phyloP scores from a whole-genome alignment of 2,888 invertebrate genomes.

The Drosophila anceps region DNA sequence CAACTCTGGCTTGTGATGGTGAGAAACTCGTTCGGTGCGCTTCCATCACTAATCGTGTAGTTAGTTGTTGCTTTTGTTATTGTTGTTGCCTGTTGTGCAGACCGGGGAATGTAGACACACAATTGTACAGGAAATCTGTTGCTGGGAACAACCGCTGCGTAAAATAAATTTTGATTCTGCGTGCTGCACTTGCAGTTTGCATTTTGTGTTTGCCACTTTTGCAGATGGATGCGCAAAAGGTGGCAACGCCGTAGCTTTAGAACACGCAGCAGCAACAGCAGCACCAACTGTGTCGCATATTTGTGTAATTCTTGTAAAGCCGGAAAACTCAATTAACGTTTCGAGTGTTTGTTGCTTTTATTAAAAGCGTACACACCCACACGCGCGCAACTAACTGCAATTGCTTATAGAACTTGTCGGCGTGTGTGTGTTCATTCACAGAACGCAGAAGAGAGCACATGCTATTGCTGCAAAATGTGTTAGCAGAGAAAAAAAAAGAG shows the following conservation, averaged over 20 bases:
- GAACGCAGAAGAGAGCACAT: conserved; percentile 21
- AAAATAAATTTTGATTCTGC: conserved; percentile 72
- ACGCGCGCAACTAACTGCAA: conserved; percentile 35
- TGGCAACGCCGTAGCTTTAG: conserved; percentile 42
- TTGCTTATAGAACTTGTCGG: conserved; percentile 40
- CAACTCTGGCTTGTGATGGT: not conserved
- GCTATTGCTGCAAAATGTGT: conserved; percentile 16
- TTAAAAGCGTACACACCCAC: conserved; percentile 64
- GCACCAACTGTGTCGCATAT: conserved; percentile 39
- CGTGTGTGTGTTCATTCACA: conserved; percentile 56
- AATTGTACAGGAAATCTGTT: conserved; percentile 77
- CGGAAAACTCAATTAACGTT: conserved; percentile 78
- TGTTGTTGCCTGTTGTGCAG: conserved; percentile 55
- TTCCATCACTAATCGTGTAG: conserved; percentile 26
- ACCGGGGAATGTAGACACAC: conserved; percentile 65
- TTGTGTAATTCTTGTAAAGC: conserved; percentile 64
- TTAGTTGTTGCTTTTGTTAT: conserved; percentile 54
- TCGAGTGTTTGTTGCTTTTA: conserved; percentile 61
- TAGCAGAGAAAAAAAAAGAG: no score
- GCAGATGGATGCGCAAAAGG: conserved; percentile 25
- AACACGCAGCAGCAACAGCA: conserved; percentile 17
- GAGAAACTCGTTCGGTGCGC: not conserved
- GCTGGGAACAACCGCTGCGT: conserved; percentile 67
- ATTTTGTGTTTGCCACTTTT: conserved; percentile 10
- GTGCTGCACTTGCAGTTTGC: conserved; percentile 70